A percentile compares a stretch with the other conserved stretches of the same genome.
phyloP scores from a whole-genome alignment of 2,888 invertebrate species.

The Balanococcus diminutus region DNA sequence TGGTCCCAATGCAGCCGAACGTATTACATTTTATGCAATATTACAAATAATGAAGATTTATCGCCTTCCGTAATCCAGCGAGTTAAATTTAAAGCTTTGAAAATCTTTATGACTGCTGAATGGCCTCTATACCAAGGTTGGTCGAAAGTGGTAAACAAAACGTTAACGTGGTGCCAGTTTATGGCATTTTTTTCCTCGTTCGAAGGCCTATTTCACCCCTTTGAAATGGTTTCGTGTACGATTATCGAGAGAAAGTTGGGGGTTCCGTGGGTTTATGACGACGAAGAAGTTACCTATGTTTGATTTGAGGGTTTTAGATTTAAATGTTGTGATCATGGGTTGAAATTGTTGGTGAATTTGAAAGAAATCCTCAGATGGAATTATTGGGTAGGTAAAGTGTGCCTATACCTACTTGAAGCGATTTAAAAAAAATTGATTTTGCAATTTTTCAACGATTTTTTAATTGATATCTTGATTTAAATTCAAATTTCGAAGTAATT shows the following conservation, averaged over 20 bases:
- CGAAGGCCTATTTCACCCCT: background rate
- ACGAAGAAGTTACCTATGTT: too few relatives aligned
- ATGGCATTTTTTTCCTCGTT: background rate
- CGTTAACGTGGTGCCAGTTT: background rate
- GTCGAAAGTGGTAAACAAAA: background rate
- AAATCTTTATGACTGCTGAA: conserved; percentile 33
- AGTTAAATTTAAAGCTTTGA: conserved; percentile 37
- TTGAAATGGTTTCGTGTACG: background rate
- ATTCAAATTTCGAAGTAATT: too few relatives aligned
- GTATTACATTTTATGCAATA: conserved; percentile 41
- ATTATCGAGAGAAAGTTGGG: background rate
- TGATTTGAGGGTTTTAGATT: too few relatives aligned
- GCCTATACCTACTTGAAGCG: too few relatives aligned
- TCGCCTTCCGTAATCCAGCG: background rate
- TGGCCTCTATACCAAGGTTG: background rate
- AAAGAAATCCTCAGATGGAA: too few relatives aligned
- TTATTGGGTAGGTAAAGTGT: too few relatives aligned
- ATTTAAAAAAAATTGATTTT: too few relatives aligned
- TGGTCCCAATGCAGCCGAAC: too few relatives aligned
- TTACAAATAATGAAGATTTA: conserved; percentile 47
- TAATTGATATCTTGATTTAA: too few relatives aligned
- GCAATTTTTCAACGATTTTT: too few relatives aligned
- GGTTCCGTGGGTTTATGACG: background rate
- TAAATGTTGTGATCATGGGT: too few relatives aligned
- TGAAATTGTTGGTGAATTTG: background rate